Evolutionary conservation across 2,797 vertebrate genomes (phyloP).

Genomic region (Eupleurogrammus muticus): DNA sequence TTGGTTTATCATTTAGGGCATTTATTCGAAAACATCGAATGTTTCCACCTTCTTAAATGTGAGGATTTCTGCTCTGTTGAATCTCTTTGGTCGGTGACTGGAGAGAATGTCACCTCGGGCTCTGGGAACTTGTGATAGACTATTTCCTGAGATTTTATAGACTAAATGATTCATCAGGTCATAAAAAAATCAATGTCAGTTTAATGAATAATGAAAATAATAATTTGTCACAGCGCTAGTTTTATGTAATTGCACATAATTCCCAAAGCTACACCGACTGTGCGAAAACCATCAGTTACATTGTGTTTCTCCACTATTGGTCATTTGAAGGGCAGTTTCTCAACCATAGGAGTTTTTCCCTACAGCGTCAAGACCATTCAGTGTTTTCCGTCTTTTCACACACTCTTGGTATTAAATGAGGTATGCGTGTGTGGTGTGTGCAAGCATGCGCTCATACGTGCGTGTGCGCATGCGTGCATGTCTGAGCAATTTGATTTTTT

Average conservation of each 20-base stretch:
- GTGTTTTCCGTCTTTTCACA: constrained; percentile 43
- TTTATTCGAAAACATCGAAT: background rate
- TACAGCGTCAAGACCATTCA: constrained; percentile 16
- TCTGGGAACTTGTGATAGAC: background rate
- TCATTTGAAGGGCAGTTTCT: constrained; percentile 24
- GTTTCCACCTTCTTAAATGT: background rate
- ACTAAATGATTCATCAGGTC: background rate
- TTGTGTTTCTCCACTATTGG: constrained; percentile 3
- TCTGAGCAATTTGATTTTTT: constrained; percentile 75
- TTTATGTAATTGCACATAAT: background rate
- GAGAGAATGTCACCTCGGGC: background rate
- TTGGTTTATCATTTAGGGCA: background rate
- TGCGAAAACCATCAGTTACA: background rate
- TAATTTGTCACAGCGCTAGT: background rate
- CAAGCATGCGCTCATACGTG: constrained; percentile 45
- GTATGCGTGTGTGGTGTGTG: constrained; percentile 38
- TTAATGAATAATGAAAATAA: background rate
- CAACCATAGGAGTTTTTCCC: constrained; percentile 27
- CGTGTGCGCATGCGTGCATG: constrained; percentile 70
- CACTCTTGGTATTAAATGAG: constrained; percentile 47
- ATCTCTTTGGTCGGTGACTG: background rate
- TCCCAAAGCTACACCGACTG: background rate
- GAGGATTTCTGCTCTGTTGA: background rate
- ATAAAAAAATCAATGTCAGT: background rate
- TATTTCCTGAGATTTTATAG: background rate